A percentile compares a stretch with the other conserved stretches of the same genome.
Conservation (phyloP, 37 sponge, comb jelly and placozoan species). For the Oopsacas minuta region DNA sequence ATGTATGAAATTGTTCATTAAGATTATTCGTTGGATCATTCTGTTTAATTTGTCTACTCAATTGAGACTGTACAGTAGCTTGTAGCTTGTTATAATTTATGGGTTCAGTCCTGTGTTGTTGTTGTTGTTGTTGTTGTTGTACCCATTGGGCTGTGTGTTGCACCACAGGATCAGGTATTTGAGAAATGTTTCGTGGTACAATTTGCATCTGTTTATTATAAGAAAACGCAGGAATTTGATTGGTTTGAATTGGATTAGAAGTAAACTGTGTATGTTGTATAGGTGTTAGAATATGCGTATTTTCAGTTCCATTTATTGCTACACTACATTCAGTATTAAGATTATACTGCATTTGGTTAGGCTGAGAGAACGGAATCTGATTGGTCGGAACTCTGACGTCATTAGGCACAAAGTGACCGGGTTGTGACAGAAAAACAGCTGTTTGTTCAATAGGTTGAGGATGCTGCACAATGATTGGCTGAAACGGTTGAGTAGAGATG, state of each 20-base stretch:
- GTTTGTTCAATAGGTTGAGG: not conserved
- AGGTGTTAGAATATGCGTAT: not conserved
- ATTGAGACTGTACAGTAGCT: not conserved
- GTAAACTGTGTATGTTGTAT: not conserved
- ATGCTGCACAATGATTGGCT: slow-evolving; percentile 18
- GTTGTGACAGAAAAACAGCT: not conserved
- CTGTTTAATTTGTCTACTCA: not conserved
- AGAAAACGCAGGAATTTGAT: not conserved
- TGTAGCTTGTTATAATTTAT: not conserved
- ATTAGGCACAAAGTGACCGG: slow-evolving; percentile 4
- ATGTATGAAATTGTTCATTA: not conserved
- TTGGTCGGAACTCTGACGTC: too few relatives aligned
- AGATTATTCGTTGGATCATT: too few relatives aligned
- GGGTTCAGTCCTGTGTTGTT: not conserved
- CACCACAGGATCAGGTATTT: not conserved
- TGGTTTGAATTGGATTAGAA: not conserved
- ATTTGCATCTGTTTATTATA: not conserved
- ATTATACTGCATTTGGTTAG: too few relatives aligned
- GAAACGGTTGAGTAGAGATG: not conserved
- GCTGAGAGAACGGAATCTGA: too few relatives aligned
- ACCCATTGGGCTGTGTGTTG: not conserved
- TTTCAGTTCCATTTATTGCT: not conserved
- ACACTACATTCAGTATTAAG: not conserved
- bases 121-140: not conserved
- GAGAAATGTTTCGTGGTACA: too few relatives aligned